Evolutionary conservation across 2,113 vertebrate genomes (phyloP).

Genomic region (Anthoscopus minutus): DNA sequence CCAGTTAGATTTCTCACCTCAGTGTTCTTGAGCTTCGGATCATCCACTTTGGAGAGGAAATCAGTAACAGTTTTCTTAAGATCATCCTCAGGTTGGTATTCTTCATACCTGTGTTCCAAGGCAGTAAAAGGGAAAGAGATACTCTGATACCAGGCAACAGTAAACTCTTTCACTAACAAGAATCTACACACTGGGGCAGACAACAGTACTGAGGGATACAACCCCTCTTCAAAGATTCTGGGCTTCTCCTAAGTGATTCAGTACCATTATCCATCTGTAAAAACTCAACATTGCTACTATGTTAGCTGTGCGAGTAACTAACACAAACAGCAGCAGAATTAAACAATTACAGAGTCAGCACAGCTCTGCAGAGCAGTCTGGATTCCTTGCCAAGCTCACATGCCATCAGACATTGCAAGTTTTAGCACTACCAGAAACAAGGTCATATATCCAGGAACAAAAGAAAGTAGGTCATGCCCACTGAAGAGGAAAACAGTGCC

Average conservation of each 20-base stretch:
- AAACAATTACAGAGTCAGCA: background rate
- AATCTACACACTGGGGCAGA: background rate
- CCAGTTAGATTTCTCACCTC: slow-evolving; percentile 76
- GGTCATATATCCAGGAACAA: background rate
- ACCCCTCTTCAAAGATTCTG: background rate
- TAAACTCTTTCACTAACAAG: background rate
- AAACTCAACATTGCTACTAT: background rate
- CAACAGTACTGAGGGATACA: background rate
- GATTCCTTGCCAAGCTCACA: background rate
- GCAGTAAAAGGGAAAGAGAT: background rate
- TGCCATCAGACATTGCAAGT: background rate
- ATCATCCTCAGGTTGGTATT: slow-evolving; percentile 89
- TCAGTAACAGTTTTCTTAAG: slow-evolving; percentile 88
- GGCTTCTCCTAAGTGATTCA: background rate
- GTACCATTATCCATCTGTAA: background rate
- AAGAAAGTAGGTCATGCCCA: background rate
- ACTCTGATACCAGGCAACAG: background rate
- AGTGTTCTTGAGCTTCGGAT: slow-evolving; percentile 91
- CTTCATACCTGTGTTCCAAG: slow-evolving; percentile 79
- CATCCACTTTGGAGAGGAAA: slow-evolving; percentile 92
- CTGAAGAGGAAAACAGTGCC: background rate
- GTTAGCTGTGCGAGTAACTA: background rate
- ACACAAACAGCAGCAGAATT: background rate
- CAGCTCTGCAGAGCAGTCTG: background rate
- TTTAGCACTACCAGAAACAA: background rate